phyloP scores from a whole-genome alignment of 1,140 invertebrate species.

The Drosophila santomea region DNA sequence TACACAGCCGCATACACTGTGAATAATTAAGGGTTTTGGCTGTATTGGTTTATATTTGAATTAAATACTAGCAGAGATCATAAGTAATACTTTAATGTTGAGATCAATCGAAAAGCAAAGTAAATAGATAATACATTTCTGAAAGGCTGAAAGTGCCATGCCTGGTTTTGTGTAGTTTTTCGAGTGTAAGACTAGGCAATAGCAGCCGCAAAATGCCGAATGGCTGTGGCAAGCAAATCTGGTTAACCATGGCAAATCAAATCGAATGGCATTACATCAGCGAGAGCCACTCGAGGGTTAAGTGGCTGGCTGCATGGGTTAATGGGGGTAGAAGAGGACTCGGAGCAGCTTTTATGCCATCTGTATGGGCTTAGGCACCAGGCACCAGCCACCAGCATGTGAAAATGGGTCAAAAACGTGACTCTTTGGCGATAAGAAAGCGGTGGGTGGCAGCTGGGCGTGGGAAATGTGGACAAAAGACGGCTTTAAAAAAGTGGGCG shows the following conservation, averaged over 20 bases:
- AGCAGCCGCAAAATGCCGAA: constrained; percentile 45
- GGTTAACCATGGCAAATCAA: constrained; percentile 53
- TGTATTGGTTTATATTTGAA: no score
- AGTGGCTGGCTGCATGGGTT: constrained; percentile 52
- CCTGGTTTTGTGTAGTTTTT: not conserved
- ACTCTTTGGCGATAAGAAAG: constrained; percentile 39
- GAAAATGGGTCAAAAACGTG: constrained; percentile 56
- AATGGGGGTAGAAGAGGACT: constrained; percentile 26
- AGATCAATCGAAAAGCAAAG: no score
- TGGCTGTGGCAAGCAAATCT: constrained; percentile 47
- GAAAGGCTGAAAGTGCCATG: no score
- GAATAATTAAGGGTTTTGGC: not conserved
- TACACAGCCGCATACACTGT: constrained; percentile 6
- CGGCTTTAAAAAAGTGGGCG: constrained; percentile 3
- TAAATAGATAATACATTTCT: no score
- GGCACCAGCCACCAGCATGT: constrained; percentile 20
- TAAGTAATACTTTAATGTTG: no score
- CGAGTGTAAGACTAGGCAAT: constrained; percentile 10
- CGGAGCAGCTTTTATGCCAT: constrained; percentile 33
- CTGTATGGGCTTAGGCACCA: constrained; percentile 18
- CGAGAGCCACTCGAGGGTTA: constrained; percentile 52
- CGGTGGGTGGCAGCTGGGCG: not conserved
- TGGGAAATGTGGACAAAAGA: constrained; percentile 3
- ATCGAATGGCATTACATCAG: constrained; percentile 55
- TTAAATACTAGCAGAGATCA: no score